phyloP scores from a whole-genome alignment of 2,797 vertebrate species.

The Scarus forsteni region DNA sequence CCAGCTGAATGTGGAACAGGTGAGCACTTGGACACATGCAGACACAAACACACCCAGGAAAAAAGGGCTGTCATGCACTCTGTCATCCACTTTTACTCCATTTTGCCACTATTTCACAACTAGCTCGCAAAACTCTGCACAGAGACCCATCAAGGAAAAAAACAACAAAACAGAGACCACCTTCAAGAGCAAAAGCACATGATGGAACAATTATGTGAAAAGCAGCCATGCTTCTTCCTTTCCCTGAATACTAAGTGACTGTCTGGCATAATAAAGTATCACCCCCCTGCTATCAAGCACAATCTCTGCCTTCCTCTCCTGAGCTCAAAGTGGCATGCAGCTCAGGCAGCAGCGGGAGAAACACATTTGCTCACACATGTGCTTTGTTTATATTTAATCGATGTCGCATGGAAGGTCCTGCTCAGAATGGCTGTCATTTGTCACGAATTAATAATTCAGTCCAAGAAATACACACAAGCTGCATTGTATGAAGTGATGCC shows the following conservation, averaged over 20 bases:
- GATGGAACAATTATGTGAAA: slow-evolving; percentile 68
- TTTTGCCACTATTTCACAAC: slow-evolving; percentile 21
- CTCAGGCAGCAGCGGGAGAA: slow-evolving; percentile 55
- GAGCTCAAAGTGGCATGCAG: slow-evolving; percentile 42
- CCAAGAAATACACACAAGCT: slow-evolving; percentile 7
- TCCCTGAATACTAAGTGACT: slow-evolving; percentile 65
- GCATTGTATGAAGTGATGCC: slow-evolving; percentile 40
- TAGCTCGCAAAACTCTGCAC: slow-evolving; percentile 9
- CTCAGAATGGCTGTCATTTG: slow-evolving; percentile 82
- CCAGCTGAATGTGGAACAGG: slow-evolving; percentile 67
- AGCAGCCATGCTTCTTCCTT: slow-evolving; percentile 47
- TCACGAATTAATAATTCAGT: slow-evolving; percentile 84
- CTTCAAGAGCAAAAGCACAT: slow-evolving; percentile 56
- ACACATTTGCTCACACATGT: slow-evolving; percentile 70
- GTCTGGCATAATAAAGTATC: slow-evolving; percentile 63
- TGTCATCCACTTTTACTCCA: slow-evolving; percentile 39
- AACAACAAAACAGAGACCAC: background rate
- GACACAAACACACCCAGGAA: slow-evolving; percentile 11
- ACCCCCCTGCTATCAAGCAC: slow-evolving; percentile 45
- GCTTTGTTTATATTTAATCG: slow-evolving; percentile 81
- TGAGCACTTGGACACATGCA: slow-evolving; percentile 55
- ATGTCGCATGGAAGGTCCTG: slow-evolving; percentile 68
- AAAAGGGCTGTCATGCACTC: slow-evolving; percentile 39
- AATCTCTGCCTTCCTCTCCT: slow-evolving; percentile 49
- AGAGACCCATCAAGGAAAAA: slow-evolving; percentile 12